Evolutionary conservation across 2,113 vertebrate species (phyloP).

Genomic region (Phyllostomus discolor): DNA sequence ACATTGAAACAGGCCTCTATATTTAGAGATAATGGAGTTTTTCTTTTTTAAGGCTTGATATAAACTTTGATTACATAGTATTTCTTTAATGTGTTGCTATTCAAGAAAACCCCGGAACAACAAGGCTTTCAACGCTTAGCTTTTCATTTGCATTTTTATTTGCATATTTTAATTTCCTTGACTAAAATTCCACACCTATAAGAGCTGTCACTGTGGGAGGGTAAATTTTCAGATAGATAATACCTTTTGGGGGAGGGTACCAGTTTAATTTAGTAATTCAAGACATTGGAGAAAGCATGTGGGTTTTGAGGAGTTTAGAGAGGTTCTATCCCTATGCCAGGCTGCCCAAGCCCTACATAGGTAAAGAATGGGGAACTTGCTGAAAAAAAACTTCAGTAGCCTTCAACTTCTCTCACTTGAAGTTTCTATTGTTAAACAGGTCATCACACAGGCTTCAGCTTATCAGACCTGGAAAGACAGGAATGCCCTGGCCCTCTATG

Average conservation of each 20-base stretch:
- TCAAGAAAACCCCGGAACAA: slow-evolving; percentile 82
- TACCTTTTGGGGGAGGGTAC: slow-evolving; percentile 61
- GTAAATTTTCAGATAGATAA: slow-evolving; percentile 80
- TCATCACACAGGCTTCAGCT: background rate
- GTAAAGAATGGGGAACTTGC: slow-evolving; percentile 60
- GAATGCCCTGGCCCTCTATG: background rate
- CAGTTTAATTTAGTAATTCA: slow-evolving; percentile 76
- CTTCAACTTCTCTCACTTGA: background rate
- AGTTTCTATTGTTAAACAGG: background rate
- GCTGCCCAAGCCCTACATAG: slow-evolving; percentile 52
- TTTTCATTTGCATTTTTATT: slow-evolving; percentile 84
- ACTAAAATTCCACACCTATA: slow-evolving; percentile 79
- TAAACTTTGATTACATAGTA: slow-evolving; percentile 85
- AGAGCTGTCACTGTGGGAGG: slow-evolving; percentile 76
- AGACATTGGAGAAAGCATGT: slow-evolving; percentile 67
- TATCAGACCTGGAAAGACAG: background rate
- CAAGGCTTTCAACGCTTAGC: slow-evolving; percentile 73
- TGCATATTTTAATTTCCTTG: slow-evolving; percentile 86
- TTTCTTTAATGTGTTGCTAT: slow-evolving; percentile 85
- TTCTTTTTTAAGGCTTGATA: slow-evolving; percentile 82
- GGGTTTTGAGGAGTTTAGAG: slow-evolving; percentile 60
- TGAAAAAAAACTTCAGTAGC: background rate
- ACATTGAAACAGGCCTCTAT: slow-evolving; percentile 61
- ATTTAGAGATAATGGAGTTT: slow-evolving; percentile 80
- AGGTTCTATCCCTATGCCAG: slow-evolving; percentile 38